A percentile compares a stretch with the other conserved stretches of the same genome.
Conservation (phyloP, 2,888 invertebrate species). For the Blera fallax region DNA sequence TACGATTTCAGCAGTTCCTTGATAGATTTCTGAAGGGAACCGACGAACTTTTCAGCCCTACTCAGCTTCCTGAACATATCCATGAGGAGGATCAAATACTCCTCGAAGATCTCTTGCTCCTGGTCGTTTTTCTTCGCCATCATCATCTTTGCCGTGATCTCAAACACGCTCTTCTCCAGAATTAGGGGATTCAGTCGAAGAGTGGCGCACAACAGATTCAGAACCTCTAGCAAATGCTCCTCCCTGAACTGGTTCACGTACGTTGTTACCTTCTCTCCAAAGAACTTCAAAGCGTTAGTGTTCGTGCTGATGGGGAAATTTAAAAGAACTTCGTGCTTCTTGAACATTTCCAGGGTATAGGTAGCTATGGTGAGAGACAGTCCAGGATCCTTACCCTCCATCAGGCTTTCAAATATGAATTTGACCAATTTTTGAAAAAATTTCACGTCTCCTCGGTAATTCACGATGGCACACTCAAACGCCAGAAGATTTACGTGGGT, state of each 20-base stretch:
- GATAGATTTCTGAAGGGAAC: conserved; percentile 77
- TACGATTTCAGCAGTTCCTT: conserved; percentile 75
- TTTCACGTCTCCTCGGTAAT: conserved; percentile 71
- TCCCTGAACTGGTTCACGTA: conserved; percentile 67
- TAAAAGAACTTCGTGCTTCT: conserved; percentile 77
- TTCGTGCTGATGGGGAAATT: conserved; percentile 66
- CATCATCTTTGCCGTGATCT: conserved; percentile 77
- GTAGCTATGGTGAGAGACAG: conserved; percentile 72
- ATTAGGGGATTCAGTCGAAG: conserved; percentile 79
- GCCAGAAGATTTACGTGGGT: conserved; percentile 75
- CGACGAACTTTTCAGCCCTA: conserved; percentile 79
- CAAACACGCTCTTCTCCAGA: conserved; percentile 77
- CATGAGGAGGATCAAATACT: conserved; percentile 77
- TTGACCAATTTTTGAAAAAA: conserved; percentile 56
- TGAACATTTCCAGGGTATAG: conserved; percentile 76
- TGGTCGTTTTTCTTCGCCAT: conserved; percentile 74
- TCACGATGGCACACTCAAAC: conserved; percentile 76
- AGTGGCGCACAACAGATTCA: conserved; percentile 77
- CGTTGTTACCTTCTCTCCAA: conserved; percentile 70
- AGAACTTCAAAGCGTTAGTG: conserved; percentile 51
- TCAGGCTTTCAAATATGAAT: conserved; percentile 40
- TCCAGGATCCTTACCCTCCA: conserved; percentile 34
- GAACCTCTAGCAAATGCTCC: conserved; percentile 74
- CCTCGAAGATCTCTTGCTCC: conserved; percentile 76
- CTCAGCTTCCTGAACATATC: conserved; percentile 80